phyloP scores from a whole-genome alignment of 2,113 vertebrate genomes.

The Chelonoidis abingdonii region DNA sequence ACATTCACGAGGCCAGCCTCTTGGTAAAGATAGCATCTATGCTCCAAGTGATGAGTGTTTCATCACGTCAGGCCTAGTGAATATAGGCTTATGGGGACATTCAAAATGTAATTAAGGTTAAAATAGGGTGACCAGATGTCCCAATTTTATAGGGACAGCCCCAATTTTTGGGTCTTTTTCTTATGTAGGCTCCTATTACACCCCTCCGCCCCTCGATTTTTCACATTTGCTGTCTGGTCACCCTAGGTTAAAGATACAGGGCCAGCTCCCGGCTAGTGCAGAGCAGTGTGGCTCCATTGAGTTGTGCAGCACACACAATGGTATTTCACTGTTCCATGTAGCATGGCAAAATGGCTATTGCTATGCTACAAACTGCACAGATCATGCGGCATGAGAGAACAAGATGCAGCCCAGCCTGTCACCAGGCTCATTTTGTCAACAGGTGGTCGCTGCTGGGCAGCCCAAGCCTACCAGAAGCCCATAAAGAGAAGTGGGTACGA shows the following conservation, averaged over 20 bases:
- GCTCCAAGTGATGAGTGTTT: not conserved
- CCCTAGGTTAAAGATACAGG: not conserved
- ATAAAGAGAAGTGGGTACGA: rapidly evolving
- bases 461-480: not conserved
- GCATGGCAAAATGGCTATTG: not conserved
- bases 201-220: no score
- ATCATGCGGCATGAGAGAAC: not conserved
- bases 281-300: not conserved
- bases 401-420: not conserved
- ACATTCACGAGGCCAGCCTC: not conserved
- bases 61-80: not conserved
- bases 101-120: not conserved
- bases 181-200: no score
- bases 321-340: not conserved
- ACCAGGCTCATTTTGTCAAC: not conserved
- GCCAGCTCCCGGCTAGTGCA: not conserved
- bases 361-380: not conserved
- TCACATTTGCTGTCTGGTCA: no score
- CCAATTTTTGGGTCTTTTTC: no score
- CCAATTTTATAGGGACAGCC: no score
- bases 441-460: not conserved
- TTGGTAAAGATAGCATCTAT: not conserved
- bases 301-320: not conserved
- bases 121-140: no score
- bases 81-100: not conserved